Evolutionary conservation across 2,113 vertebrate genomes (phyloP).

Genomic region (Onychostoma macrolepis): DNA sequence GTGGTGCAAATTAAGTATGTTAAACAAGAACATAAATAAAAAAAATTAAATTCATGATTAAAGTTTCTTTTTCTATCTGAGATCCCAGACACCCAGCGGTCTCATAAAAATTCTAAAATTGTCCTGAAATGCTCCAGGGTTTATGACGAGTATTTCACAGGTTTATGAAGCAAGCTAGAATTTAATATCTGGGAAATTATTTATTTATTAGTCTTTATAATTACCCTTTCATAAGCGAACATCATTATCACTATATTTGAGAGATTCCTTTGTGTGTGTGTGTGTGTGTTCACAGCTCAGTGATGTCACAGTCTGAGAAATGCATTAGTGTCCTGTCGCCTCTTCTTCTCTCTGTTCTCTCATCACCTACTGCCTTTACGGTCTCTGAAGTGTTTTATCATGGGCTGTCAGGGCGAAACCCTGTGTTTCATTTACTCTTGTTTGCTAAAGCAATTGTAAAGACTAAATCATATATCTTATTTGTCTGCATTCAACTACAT

Average conservation of each 20-base stretch:
- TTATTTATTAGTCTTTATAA: constrained; percentile 11
- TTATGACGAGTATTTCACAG: background rate
- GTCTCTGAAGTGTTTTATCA: background rate
- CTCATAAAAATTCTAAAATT: background rate
- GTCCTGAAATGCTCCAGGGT: constrained; percentile 10
- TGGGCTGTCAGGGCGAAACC: background rate
- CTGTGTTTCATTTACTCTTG: constrained; percentile 7
- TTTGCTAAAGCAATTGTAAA: constrained; percentile 24
- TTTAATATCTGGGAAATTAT: constrained; percentile 9
- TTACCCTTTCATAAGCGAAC: constrained; percentile 1
- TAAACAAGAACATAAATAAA: too few species aligned
- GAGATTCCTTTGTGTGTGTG: background rate
- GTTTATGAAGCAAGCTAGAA: background rate
- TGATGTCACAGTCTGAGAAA: constrained; percentile 29
- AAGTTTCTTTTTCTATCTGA: background rate
- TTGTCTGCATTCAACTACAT: constrained; percentile 33
- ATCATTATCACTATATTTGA: background rate
- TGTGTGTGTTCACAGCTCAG: constrained; percentile 28
- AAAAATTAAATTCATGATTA: background rate
- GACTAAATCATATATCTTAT: background rate
- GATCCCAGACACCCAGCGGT: background rate
- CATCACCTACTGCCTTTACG: constrained; percentile 26
- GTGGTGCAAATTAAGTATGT: background rate
- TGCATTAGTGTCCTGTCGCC: constrained; percentile 50
- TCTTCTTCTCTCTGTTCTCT: background rate